Evolutionary conservation across 2,113 vertebrate genomes (phyloP).

Genomic region (Bos taurus): ARS-UCD2.0 NC_037334.1:81710501-81711000

Average conservation of each 20-base stretch:
- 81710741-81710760: conserved; percentile 37
- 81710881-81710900: background rate
- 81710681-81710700: rapidly evolving
- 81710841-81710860: conserved; percentile 20
- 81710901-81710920: background rate
- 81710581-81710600: conserved; percentile 20
- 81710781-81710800: conserved; percentile 52
- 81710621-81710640: conserved; percentile 58
- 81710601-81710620: conserved; percentile 41
- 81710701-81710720: background rate
- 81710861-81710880: background rate
- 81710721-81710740: conserved; percentile 17
- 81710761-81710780: conserved; percentile 51
- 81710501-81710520: conserved; percentile 58
- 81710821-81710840: conserved; percentile 40
- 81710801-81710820: conserved; percentile 34
- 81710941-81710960: background rate
- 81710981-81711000: background rate
- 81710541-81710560: background rate
- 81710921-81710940: background rate
- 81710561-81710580: background rate
- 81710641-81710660: background rate
- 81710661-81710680: background rate
- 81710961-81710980: background rate
- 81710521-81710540: background rate